phyloP scores from a whole-genome alignment of 2,113 vertebrate species.

The Lichenostomus cassidix region DNA sequence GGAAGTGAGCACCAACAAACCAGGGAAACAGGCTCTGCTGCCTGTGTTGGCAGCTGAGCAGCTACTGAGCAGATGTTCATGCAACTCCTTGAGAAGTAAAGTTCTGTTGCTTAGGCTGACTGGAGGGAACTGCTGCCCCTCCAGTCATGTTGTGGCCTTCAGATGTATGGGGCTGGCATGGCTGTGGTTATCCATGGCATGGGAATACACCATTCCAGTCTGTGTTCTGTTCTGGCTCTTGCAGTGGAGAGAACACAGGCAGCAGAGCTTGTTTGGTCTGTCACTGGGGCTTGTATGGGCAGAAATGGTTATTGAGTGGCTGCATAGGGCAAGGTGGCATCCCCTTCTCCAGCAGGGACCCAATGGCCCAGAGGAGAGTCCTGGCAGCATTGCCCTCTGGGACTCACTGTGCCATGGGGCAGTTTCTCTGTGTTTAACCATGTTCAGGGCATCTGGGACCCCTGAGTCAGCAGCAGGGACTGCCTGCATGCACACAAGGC shows the following conservation, averaged over 20 bases:
- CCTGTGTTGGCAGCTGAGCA: neutral
- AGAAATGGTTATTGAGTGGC: neutral
- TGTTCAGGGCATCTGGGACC: neutral
- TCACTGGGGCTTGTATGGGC: neutral
- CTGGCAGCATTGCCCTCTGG: neutral
- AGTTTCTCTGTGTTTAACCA: neutral
- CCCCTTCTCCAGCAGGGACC: neutral
- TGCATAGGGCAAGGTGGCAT: neutral
- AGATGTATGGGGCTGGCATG: fast-evolving
- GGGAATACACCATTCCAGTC: neutral
- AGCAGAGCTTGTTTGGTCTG: neutral
- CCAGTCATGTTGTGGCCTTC: neutral
- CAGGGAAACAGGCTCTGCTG: neutral
- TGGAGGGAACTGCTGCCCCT: neutral
- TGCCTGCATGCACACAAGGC: neutral
- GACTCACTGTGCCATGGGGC: fast-evolving
- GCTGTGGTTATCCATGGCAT: neutral
- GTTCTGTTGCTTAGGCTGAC: neutral
- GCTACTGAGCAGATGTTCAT: neutral
- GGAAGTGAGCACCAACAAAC: neutral
- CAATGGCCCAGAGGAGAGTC: neutral
- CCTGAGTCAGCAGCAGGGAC: neutral
- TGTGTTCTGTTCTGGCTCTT: neutral
- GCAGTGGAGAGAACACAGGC: neutral
- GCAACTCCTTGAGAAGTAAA: neutral